Percentiles rank a stretch among this genome's conserved stretches.
Evolutionary conservation across 2,888 invertebrate species (phyloP).

Genomic region (Drosophila helvetica): DNA sequence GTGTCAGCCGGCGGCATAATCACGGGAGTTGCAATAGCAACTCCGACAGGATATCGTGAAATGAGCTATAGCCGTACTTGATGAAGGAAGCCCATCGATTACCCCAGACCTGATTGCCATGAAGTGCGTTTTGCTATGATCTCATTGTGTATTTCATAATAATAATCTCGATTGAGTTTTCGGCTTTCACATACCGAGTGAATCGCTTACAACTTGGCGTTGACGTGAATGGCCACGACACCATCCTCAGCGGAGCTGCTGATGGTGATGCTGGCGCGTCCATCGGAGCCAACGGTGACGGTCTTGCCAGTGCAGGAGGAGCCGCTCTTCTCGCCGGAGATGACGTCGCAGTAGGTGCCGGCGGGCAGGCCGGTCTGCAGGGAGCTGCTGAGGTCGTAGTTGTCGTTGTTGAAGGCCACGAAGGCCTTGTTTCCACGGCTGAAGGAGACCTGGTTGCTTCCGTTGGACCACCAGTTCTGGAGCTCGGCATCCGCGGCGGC

Average conservation of each 20-base stretch:
- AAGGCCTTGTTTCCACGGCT: slow-evolving; percentile 91
- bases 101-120: background rate
- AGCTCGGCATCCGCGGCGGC: slow-evolving; percentile 86
- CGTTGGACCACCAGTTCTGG: slow-evolving; percentile 92
- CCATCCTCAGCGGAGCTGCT: slow-evolving; percentile 85
- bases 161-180: slow-evolving; percentile 14
- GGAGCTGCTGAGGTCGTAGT: slow-evolving; percentile 85
- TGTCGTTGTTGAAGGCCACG: slow-evolving; percentile 90
- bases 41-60: background rate
- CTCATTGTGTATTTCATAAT: slow-evolving; percentile 15
- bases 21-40: slow-evolving; percentile 2
- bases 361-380: slow-evolving; percentile 88
- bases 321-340: slow-evolving; percentile 87
- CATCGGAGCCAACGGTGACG: slow-evolving; percentile 74
- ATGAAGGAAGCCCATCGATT: background rate
- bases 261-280: slow-evolving; percentile 73
- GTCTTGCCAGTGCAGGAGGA: slow-evolving; percentile 79
- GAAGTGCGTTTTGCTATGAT: background rate
- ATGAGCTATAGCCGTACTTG: background rate
- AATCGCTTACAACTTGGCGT: slow-evolving; percentile 78
- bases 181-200: background rate
- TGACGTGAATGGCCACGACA: slow-evolving; percentile 88
- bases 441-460: slow-evolving; percentile 93
- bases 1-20: slow-evolving; percentile 10
- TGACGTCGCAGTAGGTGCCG: slow-evolving; percentile 94